Evolutionary conservation across 2,888 invertebrate species (phyloP).

Genomic region (Hyppa rectilinea): DNA sequence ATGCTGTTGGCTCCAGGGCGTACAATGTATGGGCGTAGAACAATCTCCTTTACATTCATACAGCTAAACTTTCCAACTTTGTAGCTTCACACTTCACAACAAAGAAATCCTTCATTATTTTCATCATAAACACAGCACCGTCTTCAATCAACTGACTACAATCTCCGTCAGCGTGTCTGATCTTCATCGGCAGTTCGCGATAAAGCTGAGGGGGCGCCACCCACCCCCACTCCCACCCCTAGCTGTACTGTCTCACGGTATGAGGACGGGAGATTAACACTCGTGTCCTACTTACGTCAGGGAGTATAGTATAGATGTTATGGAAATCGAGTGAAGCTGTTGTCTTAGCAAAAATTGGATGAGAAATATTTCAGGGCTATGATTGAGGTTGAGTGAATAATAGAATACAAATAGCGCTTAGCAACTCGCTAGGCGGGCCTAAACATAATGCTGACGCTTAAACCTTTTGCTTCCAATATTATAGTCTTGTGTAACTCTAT

Average conservation of each 20-base stretch:
- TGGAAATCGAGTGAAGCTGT: conserved; percentile 1
- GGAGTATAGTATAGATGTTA: neutral
- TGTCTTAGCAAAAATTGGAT: neutral
- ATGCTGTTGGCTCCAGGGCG: too few relatives aligned
- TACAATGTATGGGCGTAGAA: too few relatives aligned
- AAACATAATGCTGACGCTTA: too few relatives aligned
- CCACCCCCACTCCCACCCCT: conserved; percentile 29
- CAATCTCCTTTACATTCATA: too few relatives aligned
- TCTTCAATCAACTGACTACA: conserved; percentile 38
- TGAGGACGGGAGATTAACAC: conserved; percentile 60
- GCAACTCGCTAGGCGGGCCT: too few relatives aligned
- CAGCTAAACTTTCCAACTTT: too few relatives aligned
- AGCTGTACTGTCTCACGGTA: conserved; percentile 33
- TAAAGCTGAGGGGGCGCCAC: conserved; percentile 31
- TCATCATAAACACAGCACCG: conserved; percentile 31
- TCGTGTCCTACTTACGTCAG: conserved; percentile 55
- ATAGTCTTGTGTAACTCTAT: too few relatives aligned
- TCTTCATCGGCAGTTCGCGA: conserved; percentile 59
- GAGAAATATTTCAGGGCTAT: neutral
- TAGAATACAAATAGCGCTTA: too few relatives aligned
- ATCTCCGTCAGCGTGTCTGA: conserved; percentile 52
- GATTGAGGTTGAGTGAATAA: too few relatives aligned
- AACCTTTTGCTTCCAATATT: too few relatives aligned
- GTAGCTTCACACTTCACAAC: neutral
- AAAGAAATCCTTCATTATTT: conserved; percentile 21